phyloP scores from a whole-genome alignment of 2,888 invertebrate species.

The Ametastegia equiseti region DNA sequence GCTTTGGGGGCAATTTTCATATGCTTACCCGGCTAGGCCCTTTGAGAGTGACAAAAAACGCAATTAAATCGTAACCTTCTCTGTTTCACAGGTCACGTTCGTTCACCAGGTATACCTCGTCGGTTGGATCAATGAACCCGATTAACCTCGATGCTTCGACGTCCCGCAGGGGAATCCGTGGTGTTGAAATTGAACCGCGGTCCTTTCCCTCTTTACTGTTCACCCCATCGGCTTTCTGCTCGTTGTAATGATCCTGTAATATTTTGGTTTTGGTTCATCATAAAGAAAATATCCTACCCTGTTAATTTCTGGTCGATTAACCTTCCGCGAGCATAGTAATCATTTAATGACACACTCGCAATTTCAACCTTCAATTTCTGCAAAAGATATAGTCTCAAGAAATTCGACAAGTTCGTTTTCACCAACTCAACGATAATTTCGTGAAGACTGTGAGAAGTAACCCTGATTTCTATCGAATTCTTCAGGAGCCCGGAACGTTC shows the following conservation, averaged over 20 bases:
- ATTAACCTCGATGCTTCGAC: conserved; percentile 7
- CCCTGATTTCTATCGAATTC: too few relatives aligned
- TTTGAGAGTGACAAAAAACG: not conserved
- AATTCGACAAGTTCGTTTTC: too few relatives aligned
- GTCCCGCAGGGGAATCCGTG: conserved; percentile 13
- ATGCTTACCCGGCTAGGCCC: too few relatives aligned
- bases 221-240: not conserved
- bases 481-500: too few relatives aligned
- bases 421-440: too few relatives aligned
- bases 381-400: too few relatives aligned
- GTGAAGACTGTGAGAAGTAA: too few relatives aligned
- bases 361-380: too few relatives aligned
- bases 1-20: too few relatives aligned
- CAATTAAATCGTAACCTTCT: not conserved
- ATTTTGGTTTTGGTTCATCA: not conserved
- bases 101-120: conserved; percentile 19
- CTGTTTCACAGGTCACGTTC: conserved; percentile 18
- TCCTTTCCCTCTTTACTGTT: not conserved
- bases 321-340: too few relatives aligned
- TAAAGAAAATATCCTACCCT: not conserved
- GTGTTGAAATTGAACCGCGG: conserved; percentile 9
- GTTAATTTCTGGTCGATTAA: not conserved
- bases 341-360: too few relatives aligned
- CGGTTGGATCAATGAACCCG: conserved; percentile 30
- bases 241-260: conserved; percentile 1